These are phyloP conservation scores for Entomobrya proxima DNA, from an alignment of 2,888 invertebrate genomes.

Conservation along the genomic window DNA sequence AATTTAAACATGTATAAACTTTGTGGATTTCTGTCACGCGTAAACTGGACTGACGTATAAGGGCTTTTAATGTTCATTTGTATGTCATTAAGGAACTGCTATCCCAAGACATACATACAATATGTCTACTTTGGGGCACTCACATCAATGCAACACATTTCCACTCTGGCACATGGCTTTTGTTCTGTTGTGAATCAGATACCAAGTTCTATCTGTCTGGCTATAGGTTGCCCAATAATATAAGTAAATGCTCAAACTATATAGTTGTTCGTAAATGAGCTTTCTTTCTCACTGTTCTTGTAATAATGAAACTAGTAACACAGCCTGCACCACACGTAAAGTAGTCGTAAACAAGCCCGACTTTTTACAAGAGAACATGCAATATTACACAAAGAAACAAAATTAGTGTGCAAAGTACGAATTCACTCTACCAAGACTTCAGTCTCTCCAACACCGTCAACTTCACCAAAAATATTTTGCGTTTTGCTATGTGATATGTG, in stretches of 20 bases:
- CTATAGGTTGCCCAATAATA: no score
- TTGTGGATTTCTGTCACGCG: no score
- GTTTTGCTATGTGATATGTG: not conserved
- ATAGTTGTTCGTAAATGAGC: not conserved
- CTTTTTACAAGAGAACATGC: not conserved
- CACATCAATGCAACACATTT: no score
- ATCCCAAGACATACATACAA: no score
- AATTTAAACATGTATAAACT: no score
- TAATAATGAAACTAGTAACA: slow-evolving; percentile 11
- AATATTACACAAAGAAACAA: slow-evolving; percentile 9
- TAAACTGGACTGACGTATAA: no score
- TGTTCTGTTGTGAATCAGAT: no score
- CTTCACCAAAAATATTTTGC: not conserved
- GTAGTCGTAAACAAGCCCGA: not conserved
- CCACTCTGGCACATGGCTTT: no score
- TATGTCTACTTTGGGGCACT: no score
- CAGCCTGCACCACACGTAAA: not conserved
- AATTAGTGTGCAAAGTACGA: not conserved
- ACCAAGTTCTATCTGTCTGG: no score
- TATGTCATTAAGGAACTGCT: no score
- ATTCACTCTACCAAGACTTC: not conserved
- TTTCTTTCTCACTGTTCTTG: not conserved
- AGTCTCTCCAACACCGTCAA: not conserved
- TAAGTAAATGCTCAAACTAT: not conserved
- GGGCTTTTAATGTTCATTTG: no score